Conservation (phyloP, 2,797 vertebrate genomes). For the Oophaga sylvatica region DNA sequence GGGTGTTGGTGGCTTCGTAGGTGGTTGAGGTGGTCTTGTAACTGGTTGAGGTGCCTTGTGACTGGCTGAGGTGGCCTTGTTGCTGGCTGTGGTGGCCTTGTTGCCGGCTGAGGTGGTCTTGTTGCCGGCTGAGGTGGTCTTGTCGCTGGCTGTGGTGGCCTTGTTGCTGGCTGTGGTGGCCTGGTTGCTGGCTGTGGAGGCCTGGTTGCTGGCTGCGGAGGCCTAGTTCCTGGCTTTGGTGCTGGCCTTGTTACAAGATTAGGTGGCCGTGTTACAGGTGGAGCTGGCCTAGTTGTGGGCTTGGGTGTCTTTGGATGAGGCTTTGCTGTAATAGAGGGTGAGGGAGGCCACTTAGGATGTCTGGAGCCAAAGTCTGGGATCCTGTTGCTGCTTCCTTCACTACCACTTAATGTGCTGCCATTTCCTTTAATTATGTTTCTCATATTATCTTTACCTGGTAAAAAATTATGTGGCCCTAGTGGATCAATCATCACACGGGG, state of each 20-base stretch:
- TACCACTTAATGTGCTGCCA: slow-evolving; percentile 69
- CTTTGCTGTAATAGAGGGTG: slow-evolving; percentile 68
- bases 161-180: slow-evolving; percentile 61
- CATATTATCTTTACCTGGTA: slow-evolving; percentile 59
- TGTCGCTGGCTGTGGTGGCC: neutral
- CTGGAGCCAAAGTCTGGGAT: slow-evolving; percentile 78
- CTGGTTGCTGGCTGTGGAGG: slow-evolving; percentile 60
- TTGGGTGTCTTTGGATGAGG: slow-evolving; percentile 64
- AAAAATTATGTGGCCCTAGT: slow-evolving; percentile 70
- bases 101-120: slow-evolving; percentile 61
- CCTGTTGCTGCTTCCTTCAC: slow-evolving; percentile 72
- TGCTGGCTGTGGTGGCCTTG: slow-evolving; percentile 62
- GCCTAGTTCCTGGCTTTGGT: slow-evolving; percentile 58
- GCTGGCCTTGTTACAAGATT: slow-evolving; percentile 57
- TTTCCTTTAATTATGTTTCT: slow-evolving; percentile 63
- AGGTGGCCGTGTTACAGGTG: slow-evolving; percentile 63
- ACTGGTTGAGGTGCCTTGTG: slow-evolving; percentile 39
- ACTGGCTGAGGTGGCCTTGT: slow-evolving; percentile 57
- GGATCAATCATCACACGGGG: slow-evolving; percentile 83
- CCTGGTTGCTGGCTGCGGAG: slow-evolving; percentile 60
- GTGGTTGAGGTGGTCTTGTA: slow-evolving; percentile 63
- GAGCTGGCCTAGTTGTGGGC: slow-evolving; percentile 55
- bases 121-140: slow-evolving; percentile 44
- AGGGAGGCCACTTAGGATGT: slow-evolving; percentile 72
- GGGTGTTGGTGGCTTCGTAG: slow-evolving; percentile 29